phyloP scores from a whole-genome alignment of 2,888 invertebrate species.

The Leptinotarsa peninsularis region DNA sequence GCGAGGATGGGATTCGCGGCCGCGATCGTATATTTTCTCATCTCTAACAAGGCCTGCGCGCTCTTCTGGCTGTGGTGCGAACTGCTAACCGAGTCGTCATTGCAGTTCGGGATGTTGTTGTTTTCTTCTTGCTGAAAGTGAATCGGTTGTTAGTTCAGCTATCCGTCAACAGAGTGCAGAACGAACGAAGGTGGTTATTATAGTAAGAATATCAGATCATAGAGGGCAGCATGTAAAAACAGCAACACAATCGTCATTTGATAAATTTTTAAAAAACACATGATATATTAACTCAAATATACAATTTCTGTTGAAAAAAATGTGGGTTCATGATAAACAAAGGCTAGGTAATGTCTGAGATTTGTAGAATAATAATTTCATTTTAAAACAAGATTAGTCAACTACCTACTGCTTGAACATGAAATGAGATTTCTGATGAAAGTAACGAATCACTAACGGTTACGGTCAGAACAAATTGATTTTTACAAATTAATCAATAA shows the following conservation, averaged over 20 bases:
- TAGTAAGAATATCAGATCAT: neutral
- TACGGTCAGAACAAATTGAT: too few species aligned
- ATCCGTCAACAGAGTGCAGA: neutral
- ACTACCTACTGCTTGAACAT: too few species aligned
- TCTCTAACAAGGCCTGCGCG: slow-evolving; percentile 61
- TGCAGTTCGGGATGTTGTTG: slow-evolving; percentile 63
- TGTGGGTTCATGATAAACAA: too few species aligned
- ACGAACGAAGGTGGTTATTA: neutral
- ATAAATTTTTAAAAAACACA: too few species aligned
- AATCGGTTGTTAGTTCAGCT: neutral
- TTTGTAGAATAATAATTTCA: too few species aligned
- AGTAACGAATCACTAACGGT: too few species aligned
- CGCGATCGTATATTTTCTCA: slow-evolving; percentile 77
- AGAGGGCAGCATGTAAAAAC: slow-evolving; percentile 29
- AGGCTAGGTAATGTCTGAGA: too few species aligned
- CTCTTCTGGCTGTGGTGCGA: slow-evolving; percentile 57
- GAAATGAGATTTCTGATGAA: too few species aligned
- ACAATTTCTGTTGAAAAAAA: too few species aligned
- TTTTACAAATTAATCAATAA: too few species aligned
- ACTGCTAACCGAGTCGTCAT: slow-evolving; percentile 53
- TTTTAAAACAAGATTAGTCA: too few species aligned
- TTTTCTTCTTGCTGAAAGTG: slow-evolving; percentile 68
- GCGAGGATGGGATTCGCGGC: slow-evolving; percentile 89
- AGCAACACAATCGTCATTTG: neutral
- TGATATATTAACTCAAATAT: too few species aligned